A percentile compares a stretch with the other conserved stretches of the same genome.
These are phyloP conservation scores for Electrona antarctica DNA, from an alignment of 2,113 vertebrate species.

Conservation along the genomic window DNA sequence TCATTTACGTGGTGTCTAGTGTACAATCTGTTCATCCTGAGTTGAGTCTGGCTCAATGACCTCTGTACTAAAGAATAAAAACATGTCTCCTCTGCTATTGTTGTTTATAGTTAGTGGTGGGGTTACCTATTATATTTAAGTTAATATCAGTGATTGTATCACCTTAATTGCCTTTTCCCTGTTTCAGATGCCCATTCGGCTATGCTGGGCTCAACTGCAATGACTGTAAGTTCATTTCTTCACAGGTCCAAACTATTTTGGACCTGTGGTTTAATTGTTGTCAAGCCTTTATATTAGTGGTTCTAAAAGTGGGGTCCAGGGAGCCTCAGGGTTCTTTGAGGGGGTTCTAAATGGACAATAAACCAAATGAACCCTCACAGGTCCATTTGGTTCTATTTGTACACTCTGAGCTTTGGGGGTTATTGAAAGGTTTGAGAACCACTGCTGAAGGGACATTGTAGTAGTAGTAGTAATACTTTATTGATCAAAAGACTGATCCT, in stretches of 20 bases:
- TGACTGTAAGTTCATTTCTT: constrained; percentile 71
- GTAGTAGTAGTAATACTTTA: too few relatives aligned
- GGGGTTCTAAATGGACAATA: not conserved
- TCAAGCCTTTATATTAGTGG: too few relatives aligned
- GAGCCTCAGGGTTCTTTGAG: too few relatives aligned
- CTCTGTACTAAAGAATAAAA: too few relatives aligned
- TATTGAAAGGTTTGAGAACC: not conserved
- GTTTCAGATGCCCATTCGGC: constrained; percentile 76
- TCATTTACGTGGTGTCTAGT: too few relatives aligned
- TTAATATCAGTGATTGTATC: not conserved
- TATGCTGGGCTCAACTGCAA: constrained; percentile 79
- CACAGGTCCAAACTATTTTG: not conserved
- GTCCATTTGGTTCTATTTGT: not conserved
- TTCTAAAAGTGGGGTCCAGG: too few relatives aligned
- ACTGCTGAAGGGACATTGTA: not conserved
- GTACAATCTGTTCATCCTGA: too few relatives aligned
- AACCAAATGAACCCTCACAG: not conserved
- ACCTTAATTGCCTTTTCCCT: constrained; percentile 9
- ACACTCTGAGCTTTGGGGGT: not conserved
- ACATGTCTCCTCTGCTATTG: too few relatives aligned
- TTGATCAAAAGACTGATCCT: not conserved
- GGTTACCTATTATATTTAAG: too few relatives aligned
- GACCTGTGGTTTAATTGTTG: too few relatives aligned
- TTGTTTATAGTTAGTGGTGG: too few relatives aligned
- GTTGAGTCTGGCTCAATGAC: too few relatives aligned